Base-by-base conservation (phyloP, 2,888 invertebrate genomes). In the Drosophila fulvimacula region DNA sequence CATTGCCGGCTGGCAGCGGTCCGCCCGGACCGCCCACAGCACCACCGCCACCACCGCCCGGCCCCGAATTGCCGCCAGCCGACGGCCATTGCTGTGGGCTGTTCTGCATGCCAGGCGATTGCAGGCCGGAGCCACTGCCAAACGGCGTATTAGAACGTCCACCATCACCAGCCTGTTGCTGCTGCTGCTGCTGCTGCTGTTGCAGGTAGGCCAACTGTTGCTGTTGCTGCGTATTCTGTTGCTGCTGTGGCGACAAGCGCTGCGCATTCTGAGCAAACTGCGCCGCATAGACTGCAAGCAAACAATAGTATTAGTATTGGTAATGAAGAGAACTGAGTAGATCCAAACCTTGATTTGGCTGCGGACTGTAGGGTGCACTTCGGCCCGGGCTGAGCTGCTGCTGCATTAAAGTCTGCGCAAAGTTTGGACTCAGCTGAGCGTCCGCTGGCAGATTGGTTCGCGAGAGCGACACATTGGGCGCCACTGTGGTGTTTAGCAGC, bases 391-490 rank as follows among this genome's bases (percentile, higher is more conserved):
- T 93, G 48, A 92, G 82, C 67, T 93, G 93, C 66, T 92, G 92
- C 75, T 93, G 93, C 80, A 93, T 89, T 79, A 93, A 88, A 30
- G 90, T 92, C 76, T 92, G 92, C 79, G 93, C 93, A 90, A 94
- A 95, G 88, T 93, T 94, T 41, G 95, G 95, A 82, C 95, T 96
- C 73, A 95, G 93, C 91, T 95, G 93, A 53, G 94, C 94, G 74
- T 94, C 93, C 68, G 94, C 93, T 15, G 94, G 94, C 81, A 94
- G 92, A 81, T 95, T 94, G 42, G 95, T 94, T 69, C 95, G 94
- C 92, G 96, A 96, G 76, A 98, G 94, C 70, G 98, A 95, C 59
- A 98, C 98, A 92, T 98, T 98, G 61, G 97, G 97, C 73, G 97
- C 97, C 60, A 92, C 93, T 52, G 96, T 96, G 85, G 96, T 96